Evolutionary conservation across 2,888 invertebrate genomes (phyloP).

Genomic region (Watsonalla cultraria): DNA sequence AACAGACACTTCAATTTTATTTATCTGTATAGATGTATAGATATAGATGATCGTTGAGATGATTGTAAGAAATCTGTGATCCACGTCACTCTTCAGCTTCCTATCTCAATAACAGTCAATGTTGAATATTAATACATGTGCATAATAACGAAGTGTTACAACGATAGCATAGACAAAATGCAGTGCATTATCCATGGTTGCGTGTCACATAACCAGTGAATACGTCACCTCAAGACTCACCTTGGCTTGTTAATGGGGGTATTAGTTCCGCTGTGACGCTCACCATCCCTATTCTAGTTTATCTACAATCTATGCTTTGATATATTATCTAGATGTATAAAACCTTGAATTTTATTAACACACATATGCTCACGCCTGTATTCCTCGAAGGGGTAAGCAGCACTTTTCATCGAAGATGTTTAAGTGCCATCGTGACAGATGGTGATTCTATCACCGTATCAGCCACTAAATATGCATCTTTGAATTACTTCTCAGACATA

Average conservation of each 20-base stretch:
- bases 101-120: too few species aligned
- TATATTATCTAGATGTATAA: too few species aligned
- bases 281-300: slow-evolving; percentile 13
- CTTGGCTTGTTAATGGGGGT: slow-evolving; percentile 28
- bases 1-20: too few species aligned
- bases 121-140: background rate
- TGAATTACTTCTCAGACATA: background rate
- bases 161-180: slow-evolving; percentile 1
- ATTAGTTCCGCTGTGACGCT: slow-evolving; percentile 28
- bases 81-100: too few species aligned
- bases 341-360: too few species aligned
- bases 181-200: slow-evolving; percentile 10
- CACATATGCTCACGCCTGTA: too few species aligned
- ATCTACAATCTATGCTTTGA: background rate
- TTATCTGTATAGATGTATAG: too few species aligned
- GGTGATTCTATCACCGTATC: background rate
- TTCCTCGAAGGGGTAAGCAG: too few species aligned
- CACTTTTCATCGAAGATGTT: too few species aligned
- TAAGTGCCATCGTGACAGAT: background rate
- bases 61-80: too few species aligned
- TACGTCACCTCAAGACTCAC: slow-evolving; percentile 6
- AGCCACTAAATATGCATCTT: too few species aligned
- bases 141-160: slow-evolving; percentile 3
- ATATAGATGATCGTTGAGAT: too few species aligned
- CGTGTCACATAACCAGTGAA: slow-evolving; percentile 1